phyloP scores from a whole-genome alignment of 2,113 vertebrate species.

The Phalacrocorax pelagicus region DNA sequence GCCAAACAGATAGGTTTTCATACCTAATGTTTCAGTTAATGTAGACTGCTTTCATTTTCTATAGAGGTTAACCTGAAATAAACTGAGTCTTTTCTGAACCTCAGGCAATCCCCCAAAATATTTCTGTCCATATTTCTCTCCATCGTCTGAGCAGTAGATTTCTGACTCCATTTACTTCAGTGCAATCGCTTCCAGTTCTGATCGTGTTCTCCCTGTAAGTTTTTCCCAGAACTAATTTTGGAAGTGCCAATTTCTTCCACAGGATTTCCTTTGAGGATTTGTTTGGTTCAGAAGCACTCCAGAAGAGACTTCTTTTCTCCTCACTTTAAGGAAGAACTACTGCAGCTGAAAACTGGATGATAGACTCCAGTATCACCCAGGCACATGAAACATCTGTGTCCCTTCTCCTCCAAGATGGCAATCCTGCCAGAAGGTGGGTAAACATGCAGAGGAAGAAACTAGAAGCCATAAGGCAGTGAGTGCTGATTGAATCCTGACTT shows the following conservation, averaged over 20 bases:
- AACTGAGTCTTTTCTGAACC: neutral
- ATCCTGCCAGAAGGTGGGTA: rapidly evolving
- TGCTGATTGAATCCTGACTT: neutral
- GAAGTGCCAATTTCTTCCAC: neutral
- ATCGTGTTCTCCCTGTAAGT: neutral
- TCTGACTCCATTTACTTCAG: neutral
- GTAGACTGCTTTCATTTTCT: neutral
- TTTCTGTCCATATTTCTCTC: neutral
- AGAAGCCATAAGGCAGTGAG: neutral
- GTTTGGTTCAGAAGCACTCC: neutral
- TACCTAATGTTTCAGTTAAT: neutral
- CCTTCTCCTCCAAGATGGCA: neutral
- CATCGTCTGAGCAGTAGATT: neutral
- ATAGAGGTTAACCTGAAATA: neutral
- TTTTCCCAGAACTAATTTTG: neutral
- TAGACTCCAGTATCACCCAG: neutral
- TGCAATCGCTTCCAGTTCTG: neutral
- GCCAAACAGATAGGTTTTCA: neutral
- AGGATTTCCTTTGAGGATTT: neutral
- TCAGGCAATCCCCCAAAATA: neutral
- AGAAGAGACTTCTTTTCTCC: neutral
- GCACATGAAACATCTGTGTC: neutral
- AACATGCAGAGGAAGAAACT: neutral
- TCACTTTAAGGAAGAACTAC: neutral
- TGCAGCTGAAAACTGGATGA: neutral